These are phyloP conservation scores for Drosophila nebulosa DNA, from an alignment of 1,140 invertebrate species.

Conservation along the genomic window DNA sequence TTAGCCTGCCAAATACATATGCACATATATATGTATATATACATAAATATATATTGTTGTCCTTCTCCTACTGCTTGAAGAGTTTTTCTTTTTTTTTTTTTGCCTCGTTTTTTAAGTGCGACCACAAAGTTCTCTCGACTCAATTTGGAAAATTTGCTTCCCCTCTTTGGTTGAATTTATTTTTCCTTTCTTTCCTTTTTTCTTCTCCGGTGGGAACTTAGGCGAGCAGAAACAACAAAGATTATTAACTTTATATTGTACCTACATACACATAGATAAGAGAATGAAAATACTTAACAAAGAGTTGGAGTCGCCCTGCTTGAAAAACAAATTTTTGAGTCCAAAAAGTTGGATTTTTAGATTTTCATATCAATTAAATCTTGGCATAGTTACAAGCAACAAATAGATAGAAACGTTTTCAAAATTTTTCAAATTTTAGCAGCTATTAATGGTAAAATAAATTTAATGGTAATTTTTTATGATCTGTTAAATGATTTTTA, in stretches of 20 bases:
- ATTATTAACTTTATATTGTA: conserved; percentile 68
- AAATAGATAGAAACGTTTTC: too few species aligned
- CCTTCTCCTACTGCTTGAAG: conserved; percentile 7
- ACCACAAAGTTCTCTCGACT: conserved; percentile 51
- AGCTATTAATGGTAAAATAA: too few species aligned
- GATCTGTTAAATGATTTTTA: too few species aligned
- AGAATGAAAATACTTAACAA: not conserved
- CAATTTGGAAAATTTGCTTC: conserved; percentile 60
- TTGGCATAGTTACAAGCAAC: too few species aligned
- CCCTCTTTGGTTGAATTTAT: not conserved
- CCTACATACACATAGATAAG: conserved; percentile 30
- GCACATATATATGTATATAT: conserved; percentile 13
- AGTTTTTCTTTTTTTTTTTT: conserved; percentile 23
- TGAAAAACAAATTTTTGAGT: too few species aligned
- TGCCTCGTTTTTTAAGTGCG: conserved; percentile 31
- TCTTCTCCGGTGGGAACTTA: not conserved
- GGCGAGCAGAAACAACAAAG: conserved; percentile 19
- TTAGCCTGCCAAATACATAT: conserved; percentile 17
- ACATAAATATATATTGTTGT: not conserved
- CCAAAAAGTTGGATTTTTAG: too few species aligned
- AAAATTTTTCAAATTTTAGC: too few species aligned
- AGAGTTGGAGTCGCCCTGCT: too few species aligned
- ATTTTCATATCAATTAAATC: too few species aligned
- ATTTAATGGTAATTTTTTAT: too few species aligned
- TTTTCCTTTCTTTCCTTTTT: conserved; percentile 6